These are phyloP conservation scores for Jordanella pulchra DNA, from an alignment of 2,797 vertebrate species.

Conservation along the genomic window DNA sequence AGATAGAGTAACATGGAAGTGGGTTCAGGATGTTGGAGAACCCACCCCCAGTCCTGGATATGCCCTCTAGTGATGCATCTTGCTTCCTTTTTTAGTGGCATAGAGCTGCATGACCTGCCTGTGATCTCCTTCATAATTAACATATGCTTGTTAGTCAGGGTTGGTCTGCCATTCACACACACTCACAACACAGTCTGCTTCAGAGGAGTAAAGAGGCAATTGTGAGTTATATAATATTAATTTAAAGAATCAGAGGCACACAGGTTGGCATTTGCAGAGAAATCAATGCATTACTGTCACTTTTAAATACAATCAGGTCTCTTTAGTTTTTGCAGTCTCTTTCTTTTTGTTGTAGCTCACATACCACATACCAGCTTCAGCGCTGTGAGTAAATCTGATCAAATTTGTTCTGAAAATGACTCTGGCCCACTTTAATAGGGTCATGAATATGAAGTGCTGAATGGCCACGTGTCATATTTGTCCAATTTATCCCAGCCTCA, in stretches of 20 bases:
- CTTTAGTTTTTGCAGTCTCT: slow-evolving; percentile 45
- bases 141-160: slow-evolving; percentile 98
- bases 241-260: slow-evolving; percentile 11
- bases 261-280: slow-evolving; percentile 12
- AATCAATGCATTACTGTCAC: slow-evolving; percentile 33
- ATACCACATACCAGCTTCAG: slow-evolving; percentile 59
- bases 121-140: slow-evolving; percentile 98
- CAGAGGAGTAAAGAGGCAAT: slow-evolving; percentile 24
- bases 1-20: slow-evolving; percentile 11
- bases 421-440: slow-evolving; percentile 84
- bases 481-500: slow-evolving; percentile 78
- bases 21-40: slow-evolving; percentile 66
- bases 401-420: slow-evolving; percentile 89
- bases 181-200: slow-evolving; percentile 25
- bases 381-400: slow-evolving; percentile 75
- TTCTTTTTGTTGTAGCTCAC: slow-evolving; percentile 54
- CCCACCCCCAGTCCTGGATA: slow-evolving; percentile 84
- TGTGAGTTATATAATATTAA: slow-evolving; percentile 50
- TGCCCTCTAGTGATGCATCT: slow-evolving; percentile 90
- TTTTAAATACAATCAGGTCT: slow-evolving; percentile 22
- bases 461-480: slow-evolving; percentile 72
- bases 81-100: slow-evolving; percentile 87
- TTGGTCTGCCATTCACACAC: slow-evolving; percentile 76
- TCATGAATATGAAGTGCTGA: slow-evolving; percentile 75
- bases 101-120: slow-evolving; percentile 92